Evolutionary conservation across 2,113 vertebrate species (phyloP).

Genomic region (Podiceps cristatus): DNA sequence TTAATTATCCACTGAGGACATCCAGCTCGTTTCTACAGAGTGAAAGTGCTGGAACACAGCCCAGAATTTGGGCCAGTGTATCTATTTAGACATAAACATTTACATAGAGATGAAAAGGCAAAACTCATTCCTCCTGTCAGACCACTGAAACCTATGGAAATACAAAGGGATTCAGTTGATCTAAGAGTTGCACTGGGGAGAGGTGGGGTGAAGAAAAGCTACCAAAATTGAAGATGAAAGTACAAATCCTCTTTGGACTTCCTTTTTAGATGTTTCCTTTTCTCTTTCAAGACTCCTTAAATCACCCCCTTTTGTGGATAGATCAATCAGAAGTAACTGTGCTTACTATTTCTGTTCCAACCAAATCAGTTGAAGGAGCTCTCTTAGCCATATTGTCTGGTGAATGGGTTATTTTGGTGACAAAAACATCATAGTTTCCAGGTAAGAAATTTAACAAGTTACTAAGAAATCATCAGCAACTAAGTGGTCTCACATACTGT

Average conservation of each 20-base stretch:
- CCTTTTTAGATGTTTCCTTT: constrained; percentile 13
- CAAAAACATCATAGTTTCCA: neutral
- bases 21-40: neutral
- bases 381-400: neutral
- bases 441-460: neutral
- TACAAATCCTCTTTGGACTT: constrained; percentile 32
- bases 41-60: neutral
- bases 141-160: neutral
- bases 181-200: constrained; percentile 4
- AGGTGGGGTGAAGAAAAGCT: constrained; percentile 31
- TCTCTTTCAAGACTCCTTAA: constrained; percentile 38
- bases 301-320: neutral
- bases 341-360: neutral
- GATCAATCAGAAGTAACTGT: neutral
- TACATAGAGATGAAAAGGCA: constrained; percentile 43
- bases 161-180: neutral
- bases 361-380: neutral
- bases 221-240: constrained; percentile 47
- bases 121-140: constrained; percentile 5
- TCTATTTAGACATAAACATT: constrained; percentile 64
- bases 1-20: neutral
- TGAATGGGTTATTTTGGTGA: neutral
- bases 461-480: neutral
- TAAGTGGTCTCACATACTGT: neutral
- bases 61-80: constrained; percentile 25